phyloP scores from a whole-genome alignment of 2,888 invertebrate species.

The Gibbula magus region DNA sequence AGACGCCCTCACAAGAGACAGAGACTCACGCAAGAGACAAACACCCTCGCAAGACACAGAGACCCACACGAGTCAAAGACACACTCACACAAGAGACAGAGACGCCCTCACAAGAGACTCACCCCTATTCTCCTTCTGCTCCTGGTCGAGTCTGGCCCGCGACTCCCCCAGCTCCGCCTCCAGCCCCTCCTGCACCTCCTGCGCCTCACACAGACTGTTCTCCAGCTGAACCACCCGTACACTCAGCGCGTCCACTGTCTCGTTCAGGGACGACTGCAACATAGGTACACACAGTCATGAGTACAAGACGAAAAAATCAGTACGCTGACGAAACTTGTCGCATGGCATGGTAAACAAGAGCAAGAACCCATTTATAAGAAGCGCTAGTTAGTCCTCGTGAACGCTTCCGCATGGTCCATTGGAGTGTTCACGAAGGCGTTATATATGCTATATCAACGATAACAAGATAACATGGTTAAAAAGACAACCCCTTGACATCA shows the following conservation, averaged over 20 bases:
- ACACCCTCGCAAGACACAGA: too few relatives aligned
- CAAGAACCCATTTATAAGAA: background rate
- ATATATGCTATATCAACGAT: too few relatives aligned
- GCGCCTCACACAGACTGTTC: slow-evolving; percentile 57
- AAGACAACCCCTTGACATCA: too few relatives aligned
- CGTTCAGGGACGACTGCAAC: slow-evolving; percentile 57
- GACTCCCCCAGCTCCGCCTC: slow-evolving; percentile 52
- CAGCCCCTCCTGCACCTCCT: slow-evolving; percentile 55
- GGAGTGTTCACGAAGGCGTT: too few relatives aligned
- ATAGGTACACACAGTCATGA: too few relatives aligned
- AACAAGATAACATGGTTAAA: too few relatives aligned
- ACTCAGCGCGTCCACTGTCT: slow-evolving; percentile 63
- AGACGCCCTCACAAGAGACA: too few relatives aligned
- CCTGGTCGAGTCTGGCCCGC: slow-evolving; percentile 34
- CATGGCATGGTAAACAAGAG: background rate
- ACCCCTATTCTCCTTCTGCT: slow-evolving; percentile 31
- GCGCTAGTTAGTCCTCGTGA: background rate
- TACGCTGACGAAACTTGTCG: background rate
- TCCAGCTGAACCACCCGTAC: slow-evolving; percentile 61
- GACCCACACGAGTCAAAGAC: too few relatives aligned
- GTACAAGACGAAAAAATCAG: too few relatives aligned
- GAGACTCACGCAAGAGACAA: too few relatives aligned
- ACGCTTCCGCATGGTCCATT: background rate
- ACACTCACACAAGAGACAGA: too few relatives aligned
- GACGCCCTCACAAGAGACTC: background rate